A percentile compares a stretch with the other conserved stretches of the same genome.
Conservation (phyloP, 2,797 vertebrate species). For the Tenualosa ilisha region DNA sequence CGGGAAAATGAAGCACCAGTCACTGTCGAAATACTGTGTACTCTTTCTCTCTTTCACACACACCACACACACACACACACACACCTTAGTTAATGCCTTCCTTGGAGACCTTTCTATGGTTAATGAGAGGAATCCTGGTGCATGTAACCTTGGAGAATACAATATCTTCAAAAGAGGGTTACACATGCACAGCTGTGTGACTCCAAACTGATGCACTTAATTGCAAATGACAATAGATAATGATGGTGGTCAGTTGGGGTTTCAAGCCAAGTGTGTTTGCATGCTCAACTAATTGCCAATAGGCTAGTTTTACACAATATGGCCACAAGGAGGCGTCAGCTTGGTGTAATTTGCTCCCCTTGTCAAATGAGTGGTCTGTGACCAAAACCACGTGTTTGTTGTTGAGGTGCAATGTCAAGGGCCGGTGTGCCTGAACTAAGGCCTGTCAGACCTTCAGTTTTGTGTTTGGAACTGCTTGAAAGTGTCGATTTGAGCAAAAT, state of each 20-base stretch:
- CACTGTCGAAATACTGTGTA: too few species aligned
- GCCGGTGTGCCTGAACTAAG: not conserved
- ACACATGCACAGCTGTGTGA: too few species aligned
- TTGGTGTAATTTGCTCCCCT: not conserved
- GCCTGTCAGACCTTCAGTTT: not conserved
- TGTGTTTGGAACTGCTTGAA: not conserved
- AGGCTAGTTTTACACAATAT: not conserved
- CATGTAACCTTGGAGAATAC: too few species aligned
- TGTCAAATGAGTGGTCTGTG: not conserved
- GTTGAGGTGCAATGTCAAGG: not conserved
- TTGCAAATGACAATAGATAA: not conserved
- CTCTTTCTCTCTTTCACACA: too few species aligned
- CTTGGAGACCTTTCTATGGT: too few species aligned
- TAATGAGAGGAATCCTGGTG: too few species aligned
- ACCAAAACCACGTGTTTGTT: not conserved
- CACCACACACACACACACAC: too few species aligned
- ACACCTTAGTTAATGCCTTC: too few species aligned
- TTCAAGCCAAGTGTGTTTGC: not conserved
- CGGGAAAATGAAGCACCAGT: too few species aligned
- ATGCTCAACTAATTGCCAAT: not conserved
- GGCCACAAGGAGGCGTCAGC: slow-evolving; percentile 5
- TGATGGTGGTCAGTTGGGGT: not conserved
- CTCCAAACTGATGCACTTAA: too few species aligned
- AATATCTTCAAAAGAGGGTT: too few species aligned
- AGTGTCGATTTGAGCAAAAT: not conserved